Evolutionary conservation across 2,113 vertebrate species (phyloP), one percentile per base, ranked within the genome.

Genomic region (Aptenodytes patagonicus): DNA sequence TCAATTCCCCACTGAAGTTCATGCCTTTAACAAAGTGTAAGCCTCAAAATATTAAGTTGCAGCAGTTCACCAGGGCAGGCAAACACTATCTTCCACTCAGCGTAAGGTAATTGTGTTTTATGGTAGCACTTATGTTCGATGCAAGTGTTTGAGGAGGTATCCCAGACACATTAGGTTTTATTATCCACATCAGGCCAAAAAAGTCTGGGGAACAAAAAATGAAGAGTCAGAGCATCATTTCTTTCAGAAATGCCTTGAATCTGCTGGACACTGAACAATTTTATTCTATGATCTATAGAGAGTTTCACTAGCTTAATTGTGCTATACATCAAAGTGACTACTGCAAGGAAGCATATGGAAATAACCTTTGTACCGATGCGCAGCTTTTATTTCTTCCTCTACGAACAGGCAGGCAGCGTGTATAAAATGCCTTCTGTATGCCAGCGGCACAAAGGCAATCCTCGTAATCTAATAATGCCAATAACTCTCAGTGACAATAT

Each of bases 61-160:
- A 93, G 65, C 55, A 52, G 52, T 12, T 68, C 17, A 75, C 40
- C 26, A 36, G 46, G 83, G 40, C 52, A 84, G 57, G 42, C 15
- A 84, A 89, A 29, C 24, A 12, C 21, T 8, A 15, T 7, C 17
- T 81, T 25, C 69, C 31, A 21, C 14, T 66, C 47, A 51, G 70
- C 57, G 64, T 14, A 62, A 75, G 55, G 11, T 19, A 81, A 58
- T 5, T 21, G 5, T 13, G 40, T 31, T 61, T 86, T 36, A 51
- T 10, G n/a, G 75, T 15, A 76, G 65, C 66, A 18, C 32, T 68
- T 64, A n/a, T 0, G 4, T 10, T 87, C 4, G 0, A 7, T 8
- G 36, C 12, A 29, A 2, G 2, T 2, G 2, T 62, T 49, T 46
- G 18, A 73, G 58, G 31, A 62, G 38, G 31, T 6, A 65, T 10